These are phyloP conservation scores for Latrodectus geometricus DNA, from an alignment of 1,140 invertebrate genomes.

Conservation along the genomic window DNA sequence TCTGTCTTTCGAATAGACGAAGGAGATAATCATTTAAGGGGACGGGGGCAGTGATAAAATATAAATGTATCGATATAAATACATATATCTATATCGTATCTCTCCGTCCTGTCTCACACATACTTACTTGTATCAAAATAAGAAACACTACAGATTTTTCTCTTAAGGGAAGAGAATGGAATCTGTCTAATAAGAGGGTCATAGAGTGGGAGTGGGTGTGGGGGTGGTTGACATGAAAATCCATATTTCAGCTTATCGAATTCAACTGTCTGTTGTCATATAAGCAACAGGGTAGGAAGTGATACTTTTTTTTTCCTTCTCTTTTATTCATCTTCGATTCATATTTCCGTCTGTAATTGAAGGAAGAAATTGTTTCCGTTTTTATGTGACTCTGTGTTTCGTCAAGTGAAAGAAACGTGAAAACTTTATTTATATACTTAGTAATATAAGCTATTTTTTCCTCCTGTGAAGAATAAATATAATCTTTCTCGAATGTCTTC, in stretches of 20 bases:
- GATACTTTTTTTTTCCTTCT: too few relatives aligned
- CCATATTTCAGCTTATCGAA: constrained; percentile 36
- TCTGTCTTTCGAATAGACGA: too few relatives aligned
- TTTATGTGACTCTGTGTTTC: too few relatives aligned
- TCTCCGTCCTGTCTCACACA: neutral
- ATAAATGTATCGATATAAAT: constrained; percentile 20
- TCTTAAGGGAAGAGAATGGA: constrained; percentile 8
- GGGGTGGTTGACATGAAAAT: constrained; percentile 21
- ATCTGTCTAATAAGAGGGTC: constrained; percentile 23
- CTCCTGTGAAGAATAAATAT: too few relatives aligned
- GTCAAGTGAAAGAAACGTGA: too few relatives aligned
- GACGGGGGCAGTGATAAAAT: constrained; percentile 11
- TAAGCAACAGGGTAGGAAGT: constrained; percentile 3
- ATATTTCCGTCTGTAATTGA: too few relatives aligned
- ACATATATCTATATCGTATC: constrained; percentile 2
- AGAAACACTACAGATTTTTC: constrained; percentile 7
- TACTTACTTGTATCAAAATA: constrained; percentile 10
- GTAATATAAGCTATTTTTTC: too few relatives aligned
- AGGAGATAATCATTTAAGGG: constrained; percentile 26
- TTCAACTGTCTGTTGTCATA: constrained; percentile 24
- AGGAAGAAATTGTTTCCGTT: too few relatives aligned
- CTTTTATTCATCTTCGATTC: too few relatives aligned
- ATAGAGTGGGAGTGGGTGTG: neutral
- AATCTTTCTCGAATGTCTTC: too few relatives aligned
- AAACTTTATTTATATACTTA: too few relatives aligned